Evolutionary conservation across 2,888 invertebrate species (phyloP).

Genomic region (Phasia obesa): DNA sequence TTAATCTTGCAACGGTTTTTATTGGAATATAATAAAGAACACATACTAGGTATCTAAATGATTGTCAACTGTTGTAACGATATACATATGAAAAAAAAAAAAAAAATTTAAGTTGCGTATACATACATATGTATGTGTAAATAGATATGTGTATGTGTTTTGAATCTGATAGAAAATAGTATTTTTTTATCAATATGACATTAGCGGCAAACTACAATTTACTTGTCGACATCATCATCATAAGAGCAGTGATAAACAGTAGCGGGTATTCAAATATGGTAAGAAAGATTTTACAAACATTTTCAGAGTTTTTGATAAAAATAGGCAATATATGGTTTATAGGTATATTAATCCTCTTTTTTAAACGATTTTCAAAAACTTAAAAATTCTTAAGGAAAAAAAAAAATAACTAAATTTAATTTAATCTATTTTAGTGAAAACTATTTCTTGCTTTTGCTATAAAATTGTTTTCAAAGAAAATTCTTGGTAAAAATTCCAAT

Average conservation of each 20-base stretch:
- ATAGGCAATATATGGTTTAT: too few species aligned
- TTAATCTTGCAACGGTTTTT: slow-evolving; percentile 59
- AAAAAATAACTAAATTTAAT: too few species aligned
- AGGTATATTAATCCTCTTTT: too few species aligned
- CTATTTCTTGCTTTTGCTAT: too few species aligned
- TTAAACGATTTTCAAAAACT: too few species aligned
- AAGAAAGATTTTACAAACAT: neutral
- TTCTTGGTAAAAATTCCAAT: too few species aligned
- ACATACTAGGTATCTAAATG: slow-evolving; percentile 3
- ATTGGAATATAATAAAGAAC: slow-evolving; percentile 33
- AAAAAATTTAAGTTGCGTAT: neutral
- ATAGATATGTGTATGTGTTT: neutral
- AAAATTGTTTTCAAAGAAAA: too few species aligned
- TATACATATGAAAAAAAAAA: slow-evolving; percentile 9
- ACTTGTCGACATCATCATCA: slow-evolving; percentile 39
- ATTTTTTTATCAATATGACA: slow-evolving; percentile 56
- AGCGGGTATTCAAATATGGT: neutral
- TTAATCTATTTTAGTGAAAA: too few species aligned
- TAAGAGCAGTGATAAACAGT: slow-evolving; percentile 30
- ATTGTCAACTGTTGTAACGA: slow-evolving; percentile 10
- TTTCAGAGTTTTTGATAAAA: too few species aligned
- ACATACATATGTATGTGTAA: slow-evolving; percentile 8
- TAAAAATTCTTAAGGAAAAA: too few species aligned
- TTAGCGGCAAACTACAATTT: slow-evolving; percentile 56
- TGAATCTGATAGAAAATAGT: slow-evolving; percentile 28